These are phyloP conservation scores for Erethizon dorsatum DNA, from an alignment of 2,797 vertebrate genomes.

Conservation along the genomic window DNA sequence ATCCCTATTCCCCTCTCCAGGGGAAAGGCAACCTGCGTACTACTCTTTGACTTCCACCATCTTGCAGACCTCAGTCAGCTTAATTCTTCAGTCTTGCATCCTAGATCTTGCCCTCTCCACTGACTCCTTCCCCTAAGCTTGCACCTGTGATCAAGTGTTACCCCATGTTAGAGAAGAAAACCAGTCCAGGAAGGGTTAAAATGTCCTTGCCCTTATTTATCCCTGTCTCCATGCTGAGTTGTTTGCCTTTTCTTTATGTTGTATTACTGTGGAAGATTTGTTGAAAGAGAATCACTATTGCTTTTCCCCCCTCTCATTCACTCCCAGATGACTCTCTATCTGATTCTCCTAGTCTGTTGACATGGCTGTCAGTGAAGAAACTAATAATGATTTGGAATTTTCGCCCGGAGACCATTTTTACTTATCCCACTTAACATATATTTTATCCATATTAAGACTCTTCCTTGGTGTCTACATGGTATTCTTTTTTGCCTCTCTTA, in stretches of 20 bases:
- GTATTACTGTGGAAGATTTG: conserved; percentile 10
- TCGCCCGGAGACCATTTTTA: background rate
- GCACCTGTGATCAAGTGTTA: background rate
- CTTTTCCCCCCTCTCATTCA: background rate
- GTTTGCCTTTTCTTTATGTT: background rate
- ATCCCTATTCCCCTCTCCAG: background rate
- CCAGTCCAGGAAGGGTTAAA: background rate
- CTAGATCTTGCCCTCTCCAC: background rate
- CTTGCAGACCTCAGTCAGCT: background rate
- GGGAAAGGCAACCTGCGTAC: background rate
- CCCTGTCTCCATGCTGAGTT: background rate
- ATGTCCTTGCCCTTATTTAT: background rate
- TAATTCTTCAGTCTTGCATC: background rate
- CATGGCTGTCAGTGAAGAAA: background rate
- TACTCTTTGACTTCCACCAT: background rate
- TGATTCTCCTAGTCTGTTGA: background rate
- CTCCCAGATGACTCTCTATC: background rate
- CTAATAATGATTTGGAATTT: conserved; percentile 17
- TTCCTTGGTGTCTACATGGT: background rate
- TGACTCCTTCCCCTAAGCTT: background rate
- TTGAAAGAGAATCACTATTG: background rate
- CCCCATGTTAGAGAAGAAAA: conserved; percentile 20
- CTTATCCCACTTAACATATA: background rate
- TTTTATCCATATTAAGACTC: background rate
- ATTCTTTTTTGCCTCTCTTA: background rate